phyloP scores from a whole-genome alignment of 2,113 vertebrate genomes.

The Petromus typicus region DNA sequence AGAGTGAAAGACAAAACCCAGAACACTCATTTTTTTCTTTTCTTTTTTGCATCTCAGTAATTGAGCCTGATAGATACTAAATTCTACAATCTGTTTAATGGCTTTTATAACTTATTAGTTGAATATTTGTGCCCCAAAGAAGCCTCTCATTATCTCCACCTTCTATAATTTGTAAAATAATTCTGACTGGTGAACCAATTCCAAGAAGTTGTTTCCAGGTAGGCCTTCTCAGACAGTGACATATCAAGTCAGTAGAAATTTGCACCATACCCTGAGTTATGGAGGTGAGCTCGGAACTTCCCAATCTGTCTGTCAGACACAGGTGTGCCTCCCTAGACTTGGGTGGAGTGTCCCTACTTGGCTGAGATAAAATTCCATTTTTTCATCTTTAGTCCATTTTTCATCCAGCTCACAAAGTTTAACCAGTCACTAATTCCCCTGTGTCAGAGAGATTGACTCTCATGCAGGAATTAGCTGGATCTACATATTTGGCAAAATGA shows the following conservation, averaged over 20 bases:
- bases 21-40: background rate
- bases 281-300: background rate
- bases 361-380: background rate
- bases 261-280: background rate
- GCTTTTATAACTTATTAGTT: constrained; percentile 1
- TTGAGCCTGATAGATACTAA: background rate
- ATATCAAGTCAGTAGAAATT: constrained; percentile 1
- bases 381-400: background rate
- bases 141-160: background rate
- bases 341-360: background rate
- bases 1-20: background rate
- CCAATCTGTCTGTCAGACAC: background rate
- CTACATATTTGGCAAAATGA: constrained; percentile 30
- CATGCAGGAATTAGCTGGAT: background rate
- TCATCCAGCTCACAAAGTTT: background rate
- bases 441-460: background rate
- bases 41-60: background rate
- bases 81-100: background rate
- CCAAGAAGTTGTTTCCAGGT: constrained; percentile 52
- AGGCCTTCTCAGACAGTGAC: background rate
- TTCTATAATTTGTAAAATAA: constrained; percentile 39
- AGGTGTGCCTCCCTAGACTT: background rate
- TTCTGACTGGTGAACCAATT: constrained; percentile 17
- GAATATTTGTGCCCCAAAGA: background rate
- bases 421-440: background rate